Conservation (phyloP, 2,113 vertebrate species). For the Pluvialis apricaria region DNA sequence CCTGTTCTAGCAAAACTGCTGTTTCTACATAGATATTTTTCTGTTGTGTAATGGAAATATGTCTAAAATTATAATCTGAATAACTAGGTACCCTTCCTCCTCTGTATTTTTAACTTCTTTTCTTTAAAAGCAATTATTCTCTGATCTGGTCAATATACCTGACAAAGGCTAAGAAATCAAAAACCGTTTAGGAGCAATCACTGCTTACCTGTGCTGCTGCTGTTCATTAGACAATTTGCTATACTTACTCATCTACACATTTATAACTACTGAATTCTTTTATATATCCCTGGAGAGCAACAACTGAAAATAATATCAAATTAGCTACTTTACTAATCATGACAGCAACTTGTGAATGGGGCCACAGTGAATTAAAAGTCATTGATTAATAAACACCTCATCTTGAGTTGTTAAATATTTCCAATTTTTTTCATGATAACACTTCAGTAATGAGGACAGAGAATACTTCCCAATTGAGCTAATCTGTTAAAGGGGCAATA, state of each 20-base stretch:
- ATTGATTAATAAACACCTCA: neutral
- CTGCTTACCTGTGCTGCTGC: conserved; percentile 3
- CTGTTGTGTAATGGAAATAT: neutral
- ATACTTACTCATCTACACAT: conserved; percentile 11
- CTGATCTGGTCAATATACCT: neutral
- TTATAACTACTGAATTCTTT: conserved; percentile 44
- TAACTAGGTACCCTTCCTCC: neutral
- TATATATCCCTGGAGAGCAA: neutral
- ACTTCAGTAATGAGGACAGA: neutral
- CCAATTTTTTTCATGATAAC: neutral
- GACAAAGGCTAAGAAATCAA: neutral
- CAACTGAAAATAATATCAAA: neutral
- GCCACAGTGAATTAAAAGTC: neutral
- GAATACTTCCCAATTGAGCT: neutral
- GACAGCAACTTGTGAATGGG: neutral
- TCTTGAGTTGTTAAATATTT: neutral
- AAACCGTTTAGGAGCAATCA: neutral
- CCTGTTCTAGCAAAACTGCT: neutral
- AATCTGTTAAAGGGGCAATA: neutral
- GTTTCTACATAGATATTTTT: neutral
- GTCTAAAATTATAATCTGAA: neutral
- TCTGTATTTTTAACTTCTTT: neutral
- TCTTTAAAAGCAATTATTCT: neutral
- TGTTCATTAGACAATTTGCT: conserved; percentile 44
- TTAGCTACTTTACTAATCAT: neutral